Evolutionary conservation across 1,140 invertebrate genomes (phyloP).

Genomic region (Brachionus sp.): DNA sequence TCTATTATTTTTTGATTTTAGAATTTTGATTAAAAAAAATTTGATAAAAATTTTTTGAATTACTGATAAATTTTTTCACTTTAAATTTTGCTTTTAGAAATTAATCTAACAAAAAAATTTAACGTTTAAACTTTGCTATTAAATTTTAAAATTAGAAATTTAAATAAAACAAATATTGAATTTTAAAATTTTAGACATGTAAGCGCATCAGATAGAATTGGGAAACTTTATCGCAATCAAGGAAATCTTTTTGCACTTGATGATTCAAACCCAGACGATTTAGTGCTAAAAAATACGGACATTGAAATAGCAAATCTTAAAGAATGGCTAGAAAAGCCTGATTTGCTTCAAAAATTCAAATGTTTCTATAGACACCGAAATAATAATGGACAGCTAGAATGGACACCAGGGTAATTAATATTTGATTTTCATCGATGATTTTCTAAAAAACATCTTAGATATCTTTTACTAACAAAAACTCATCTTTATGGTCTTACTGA

Average conservation of each 20-base stretch:
- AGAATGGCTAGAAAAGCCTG: constrained; percentile 75
- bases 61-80: no score
- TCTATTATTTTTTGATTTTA: no score
- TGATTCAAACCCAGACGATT: constrained; percentile 71
- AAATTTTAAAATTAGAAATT: not conserved
- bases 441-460: constrained; percentile 62
- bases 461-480: constrained; percentile 76
- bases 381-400: constrained; percentile 76
- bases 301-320: constrained; percentile 65
- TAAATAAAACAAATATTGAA: not conserved
- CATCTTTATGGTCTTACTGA: constrained; percentile 74
- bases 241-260: constrained; percentile 91
- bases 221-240: constrained; percentile 79
- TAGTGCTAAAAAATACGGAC: constrained; percentile 53
- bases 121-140: not conserved
- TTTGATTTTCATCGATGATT: constrained; percentile 28
- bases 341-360: constrained; percentile 77
- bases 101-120: no score
- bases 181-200: constrained; percentile 66
- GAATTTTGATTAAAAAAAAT: no score
- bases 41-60: no score
- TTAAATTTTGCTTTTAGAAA: no score
- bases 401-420: constrained; percentile 43
- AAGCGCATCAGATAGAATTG: constrained; percentile 71
- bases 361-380: constrained; percentile 86